A percentile compares a stretch with the other conserved stretches of the same genome.
These are phyloP conservation scores for Augiades crinisus DNA, from an alignment of 2,888 invertebrate genomes.

Conservation along the genomic window DNA sequence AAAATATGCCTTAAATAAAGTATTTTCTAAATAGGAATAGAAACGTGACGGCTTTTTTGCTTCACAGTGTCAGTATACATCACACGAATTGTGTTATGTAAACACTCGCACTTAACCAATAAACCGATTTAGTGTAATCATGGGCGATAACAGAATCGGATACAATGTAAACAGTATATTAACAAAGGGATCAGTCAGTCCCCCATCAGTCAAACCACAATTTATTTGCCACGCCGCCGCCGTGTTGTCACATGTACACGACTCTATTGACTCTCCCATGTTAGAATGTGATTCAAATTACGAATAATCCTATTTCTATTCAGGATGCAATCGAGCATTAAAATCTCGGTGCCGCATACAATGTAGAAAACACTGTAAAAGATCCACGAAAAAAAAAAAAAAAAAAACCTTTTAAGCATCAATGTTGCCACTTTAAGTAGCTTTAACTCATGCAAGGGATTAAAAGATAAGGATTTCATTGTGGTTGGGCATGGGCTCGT, in stretches of 20 bases:
- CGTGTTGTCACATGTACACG: slow-evolving; percentile 5
- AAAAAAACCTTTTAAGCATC: neutral
- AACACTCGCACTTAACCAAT: slow-evolving; percentile 11
- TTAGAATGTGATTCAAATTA: neutral
- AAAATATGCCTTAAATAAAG: no score
- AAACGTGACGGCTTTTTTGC: neutral
- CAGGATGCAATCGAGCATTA: no score
- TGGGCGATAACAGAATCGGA: slow-evolving; percentile 17
- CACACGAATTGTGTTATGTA: slow-evolving; percentile 4
- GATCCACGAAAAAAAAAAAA: no score
- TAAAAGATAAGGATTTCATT: neutral
- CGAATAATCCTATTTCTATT: no score
- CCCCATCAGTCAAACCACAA: slow-evolving; percentile 19
- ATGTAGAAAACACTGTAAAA: no score
- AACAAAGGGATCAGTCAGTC: slow-evolving; percentile 25
- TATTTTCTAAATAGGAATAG: neutral
- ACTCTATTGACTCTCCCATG: slow-evolving; percentile 10
- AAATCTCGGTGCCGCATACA: no score
- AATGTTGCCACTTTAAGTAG: neutral
- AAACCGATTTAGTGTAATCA: slow-evolving; percentile 17
- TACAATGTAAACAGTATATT: slow-evolving; percentile 25
- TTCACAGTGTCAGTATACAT: neutral
- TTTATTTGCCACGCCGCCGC: slow-evolving; percentile 8
- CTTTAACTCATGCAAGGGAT: neutral
- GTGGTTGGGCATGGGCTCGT: neutral